These are phyloP conservation scores for Gymnobelideus leadbeateri DNA, from an alignment of 2,113 vertebrate species.

Conservation along the genomic window DNA sequence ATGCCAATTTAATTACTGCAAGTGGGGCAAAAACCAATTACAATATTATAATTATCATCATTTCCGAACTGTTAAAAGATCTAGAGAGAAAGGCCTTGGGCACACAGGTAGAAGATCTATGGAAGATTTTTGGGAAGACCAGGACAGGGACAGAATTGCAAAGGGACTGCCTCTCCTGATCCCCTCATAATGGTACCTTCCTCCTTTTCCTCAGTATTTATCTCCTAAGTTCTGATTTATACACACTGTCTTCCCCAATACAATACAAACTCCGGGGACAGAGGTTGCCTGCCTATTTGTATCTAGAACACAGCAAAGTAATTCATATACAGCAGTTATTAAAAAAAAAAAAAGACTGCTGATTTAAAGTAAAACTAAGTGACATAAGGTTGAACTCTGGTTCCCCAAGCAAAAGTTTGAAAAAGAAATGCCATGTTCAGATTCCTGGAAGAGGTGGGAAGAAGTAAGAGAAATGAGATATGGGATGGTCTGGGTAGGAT, in stretches of 20 bases:
- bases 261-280: neutral
- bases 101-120: neutral
- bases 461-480: neutral
- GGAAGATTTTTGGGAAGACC: neutral
- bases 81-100: neutral
- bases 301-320: neutral
- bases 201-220: neutral
- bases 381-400: neutral
- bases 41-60: neutral
- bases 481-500: neutral
- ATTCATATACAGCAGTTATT: neutral
- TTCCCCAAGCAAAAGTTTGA: neutral
- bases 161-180: neutral
- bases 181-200: neutral
- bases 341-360: neutral
- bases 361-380: neutral
- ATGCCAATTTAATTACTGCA: neutral
- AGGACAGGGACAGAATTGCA: neutral
- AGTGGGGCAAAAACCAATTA: neutral
- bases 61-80: neutral
- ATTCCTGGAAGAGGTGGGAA: neutral
- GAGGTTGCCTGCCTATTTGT: neutral
- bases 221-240: neutral
- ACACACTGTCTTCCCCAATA: neutral
- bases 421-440: neutral